Evolutionary conservation across 2,888 invertebrate genomes (phyloP).

Genomic region (Aricia artaxerxes): DNA sequence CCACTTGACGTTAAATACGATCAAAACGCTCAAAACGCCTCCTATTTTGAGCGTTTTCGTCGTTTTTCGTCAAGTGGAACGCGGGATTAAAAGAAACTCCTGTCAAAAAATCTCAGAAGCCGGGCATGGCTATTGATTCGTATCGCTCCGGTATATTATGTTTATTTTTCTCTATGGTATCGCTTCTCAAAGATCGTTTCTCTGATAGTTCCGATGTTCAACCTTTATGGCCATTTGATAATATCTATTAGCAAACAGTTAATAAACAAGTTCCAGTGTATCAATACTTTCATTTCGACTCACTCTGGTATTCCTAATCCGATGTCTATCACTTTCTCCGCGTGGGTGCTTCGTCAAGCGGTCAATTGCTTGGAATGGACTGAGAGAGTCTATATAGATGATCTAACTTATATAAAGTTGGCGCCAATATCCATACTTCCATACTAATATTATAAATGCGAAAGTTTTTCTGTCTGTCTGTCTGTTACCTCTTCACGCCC

Average conservation of each 20-base stretch:
- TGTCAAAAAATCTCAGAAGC: neutral
- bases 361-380: constrained; percentile 12
- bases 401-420: neutral
- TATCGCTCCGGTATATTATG: too few species aligned
- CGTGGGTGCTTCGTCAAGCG: constrained; percentile 36
- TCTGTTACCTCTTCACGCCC: too few species aligned
- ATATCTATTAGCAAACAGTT: constrained; percentile 11
- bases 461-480: too few species aligned
- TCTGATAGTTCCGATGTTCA: neutral
- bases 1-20: too few species aligned
- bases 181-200: neutral
- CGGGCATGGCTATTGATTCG: neutral
- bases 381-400: neutral
- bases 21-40: too few species aligned
- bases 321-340: constrained; percentile 35
- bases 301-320: constrained; percentile 27
- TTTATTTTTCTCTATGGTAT: too few species aligned
- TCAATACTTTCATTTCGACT: constrained; percentile 26
- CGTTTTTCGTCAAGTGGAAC: too few species aligned
- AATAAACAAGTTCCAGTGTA: constrained; percentile 19
- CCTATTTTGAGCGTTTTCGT: too few species aligned
- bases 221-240: constrained; percentile 1
- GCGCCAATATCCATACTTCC: too few species aligned
- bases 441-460: too few species aligned
- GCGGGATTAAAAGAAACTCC: neutral